Base-by-base conservation (phyloP, 2,888 invertebrate genomes). In the Laothoe populi region DNA sequence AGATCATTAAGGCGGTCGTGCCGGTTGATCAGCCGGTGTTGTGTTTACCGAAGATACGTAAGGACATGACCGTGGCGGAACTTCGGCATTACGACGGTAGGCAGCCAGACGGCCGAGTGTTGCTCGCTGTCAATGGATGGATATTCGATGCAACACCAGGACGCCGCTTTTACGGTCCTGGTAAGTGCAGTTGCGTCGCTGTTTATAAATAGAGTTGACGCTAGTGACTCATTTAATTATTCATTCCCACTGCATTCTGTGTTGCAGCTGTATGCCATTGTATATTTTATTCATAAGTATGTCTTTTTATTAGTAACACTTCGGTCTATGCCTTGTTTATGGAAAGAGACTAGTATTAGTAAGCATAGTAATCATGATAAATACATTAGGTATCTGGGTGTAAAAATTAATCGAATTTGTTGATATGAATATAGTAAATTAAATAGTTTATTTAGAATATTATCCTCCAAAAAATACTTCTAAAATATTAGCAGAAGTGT, bases 71-170 rank as follows among this genome's bases (percentile, higher is more conserved):
- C 2, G 93, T 97, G 46, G 95, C 96, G 73, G 98, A 99, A 86
- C 91, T 99, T 69, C 95, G 95, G 71, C 94, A 96, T 72, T 99
- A 95, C 84, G 97, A 99, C 84, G 99, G 99, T 4, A 96, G 92
- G 62, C 96, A 96, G 78, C 93, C 95, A 35, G 98, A 98, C 79
- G 98, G 98, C 26, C 93, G 99, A 70, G 96, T 99, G 66, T 93
- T 99, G 69, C 95, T 99, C 48, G 99, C 98, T 8, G 97, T 99
- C 60, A 98, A 99, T 87, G 98, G 98, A 26, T 98, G 95, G 92
- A 96, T 99, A 60, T 99, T 98, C 90, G 99, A 99, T 92, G 98
- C 96, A 70, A 98, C 99, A 46, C 95, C 95, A 82, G 98, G 98
- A 64, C 96, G 96, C 80, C 94, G 95, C 68, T 98, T 98, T 87